Evolutionary conservation across 2,113 vertebrate species (phyloP).

Genomic region (Atlantisia rogersi): DNA sequence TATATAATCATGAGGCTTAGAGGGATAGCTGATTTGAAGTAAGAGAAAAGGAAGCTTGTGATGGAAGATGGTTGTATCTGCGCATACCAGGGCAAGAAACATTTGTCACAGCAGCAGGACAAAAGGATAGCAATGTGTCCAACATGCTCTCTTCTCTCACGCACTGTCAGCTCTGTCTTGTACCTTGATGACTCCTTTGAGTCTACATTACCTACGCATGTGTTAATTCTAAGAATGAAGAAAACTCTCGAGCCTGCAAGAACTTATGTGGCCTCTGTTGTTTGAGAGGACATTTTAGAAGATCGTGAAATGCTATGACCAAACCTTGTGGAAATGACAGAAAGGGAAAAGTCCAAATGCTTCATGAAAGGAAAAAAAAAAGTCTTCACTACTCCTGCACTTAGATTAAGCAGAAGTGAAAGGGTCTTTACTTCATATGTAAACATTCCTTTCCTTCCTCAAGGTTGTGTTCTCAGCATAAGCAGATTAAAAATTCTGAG

Average conservation of each 20-base stretch:
- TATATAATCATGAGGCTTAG: neutral
- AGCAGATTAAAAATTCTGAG: neutral
- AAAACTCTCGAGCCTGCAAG: neutral
- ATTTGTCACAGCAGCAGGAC: neutral
- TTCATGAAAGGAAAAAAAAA: neutral
- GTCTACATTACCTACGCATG: rapidly evolving
- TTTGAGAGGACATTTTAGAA: neutral
- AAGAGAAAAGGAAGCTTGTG: neutral
- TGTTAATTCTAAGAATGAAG: neutral
- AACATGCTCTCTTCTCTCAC: neutral
- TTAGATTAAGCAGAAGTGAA: neutral
- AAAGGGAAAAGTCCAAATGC: neutral
- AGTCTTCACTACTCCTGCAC: neutral
- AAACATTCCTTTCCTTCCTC: neutral
- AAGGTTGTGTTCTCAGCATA: neutral
- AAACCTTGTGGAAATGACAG: neutral
- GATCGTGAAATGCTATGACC: neutral
- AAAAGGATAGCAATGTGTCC: neutral
- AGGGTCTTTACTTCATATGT: neutral
- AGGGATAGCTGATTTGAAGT: neutral
- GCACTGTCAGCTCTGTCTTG: too few relatives aligned
- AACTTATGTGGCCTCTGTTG: neutral
- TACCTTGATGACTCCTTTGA: neutral
- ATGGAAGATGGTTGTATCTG: rapidly evolving
- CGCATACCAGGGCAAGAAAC: neutral